Evolutionary conservation across 2,888 invertebrate species (phyloP).

Genomic region (Leucoptera coffeella): DNA sequence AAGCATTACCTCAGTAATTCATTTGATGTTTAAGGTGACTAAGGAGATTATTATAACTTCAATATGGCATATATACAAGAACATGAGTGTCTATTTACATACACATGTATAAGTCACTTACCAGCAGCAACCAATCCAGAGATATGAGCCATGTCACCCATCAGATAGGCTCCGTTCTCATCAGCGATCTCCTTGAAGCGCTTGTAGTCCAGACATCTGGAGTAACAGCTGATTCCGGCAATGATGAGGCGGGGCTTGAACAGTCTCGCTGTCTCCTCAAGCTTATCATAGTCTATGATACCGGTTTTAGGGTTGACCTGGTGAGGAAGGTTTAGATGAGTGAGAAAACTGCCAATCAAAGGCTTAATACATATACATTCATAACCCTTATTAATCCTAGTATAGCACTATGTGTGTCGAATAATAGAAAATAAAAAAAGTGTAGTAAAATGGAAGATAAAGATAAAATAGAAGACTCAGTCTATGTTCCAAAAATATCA

Average conservation of each 20-base stretch:
- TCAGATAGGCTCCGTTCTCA: slow-evolving; percentile 76
- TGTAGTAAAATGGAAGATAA: no score
- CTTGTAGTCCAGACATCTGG: slow-evolving; percentile 86
- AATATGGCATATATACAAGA: no score
- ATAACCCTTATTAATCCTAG: no score
- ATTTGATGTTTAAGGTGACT: no score
- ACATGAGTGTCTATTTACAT: background rate
- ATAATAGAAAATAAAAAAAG: no score
- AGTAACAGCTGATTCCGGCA: slow-evolving; percentile 92
- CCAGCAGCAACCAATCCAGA: slow-evolving; percentile 89
- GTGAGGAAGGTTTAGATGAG: background rate
- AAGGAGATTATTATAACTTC: no score
- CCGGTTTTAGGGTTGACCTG: slow-evolving; percentile 71
- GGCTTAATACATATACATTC: no score
- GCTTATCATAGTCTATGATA: slow-evolving; percentile 85
- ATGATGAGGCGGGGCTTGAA: slow-evolving; percentile 92
- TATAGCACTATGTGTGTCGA: no score
- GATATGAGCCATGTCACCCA: slow-evolving; percentile 96
- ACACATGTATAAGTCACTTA: slow-evolving; percentile 9
- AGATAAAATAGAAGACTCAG: no score
- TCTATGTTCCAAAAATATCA: no score
- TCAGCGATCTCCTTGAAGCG: slow-evolving; percentile 80
- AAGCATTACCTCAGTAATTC: no score
- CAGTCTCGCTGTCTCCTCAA: slow-evolving; percentile 73
- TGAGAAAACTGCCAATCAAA: background rate